Conservation (phyloP, 1,140 invertebrate genomes). For the Aphidius gifuensis region DNA sequence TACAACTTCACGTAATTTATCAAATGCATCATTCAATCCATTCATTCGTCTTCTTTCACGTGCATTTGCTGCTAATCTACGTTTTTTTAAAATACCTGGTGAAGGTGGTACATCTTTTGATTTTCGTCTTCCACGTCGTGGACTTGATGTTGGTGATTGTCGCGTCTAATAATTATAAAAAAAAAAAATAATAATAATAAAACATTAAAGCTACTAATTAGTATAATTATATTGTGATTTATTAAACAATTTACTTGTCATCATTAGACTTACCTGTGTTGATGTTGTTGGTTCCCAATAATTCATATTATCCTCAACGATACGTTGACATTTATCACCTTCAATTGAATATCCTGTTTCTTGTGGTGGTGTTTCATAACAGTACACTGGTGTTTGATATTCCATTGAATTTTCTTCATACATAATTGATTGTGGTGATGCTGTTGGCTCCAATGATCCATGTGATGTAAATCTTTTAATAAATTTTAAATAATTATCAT, state of each 20-base stretch:
- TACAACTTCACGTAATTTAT: constrained; percentile 75
- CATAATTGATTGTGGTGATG: constrained; percentile 37
- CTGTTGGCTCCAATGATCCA: constrained; percentile 34
- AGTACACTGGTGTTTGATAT: constrained; percentile 42
- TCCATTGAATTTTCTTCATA: constrained; percentile 51
- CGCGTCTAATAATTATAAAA: constrained; percentile 29
- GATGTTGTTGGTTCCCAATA: constrained; percentile 44
- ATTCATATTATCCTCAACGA: constrained; percentile 30
- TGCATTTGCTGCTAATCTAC: constrained; percentile 74
- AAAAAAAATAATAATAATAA: neutral
- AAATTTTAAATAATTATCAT: neutral
- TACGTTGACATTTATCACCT: constrained; percentile 31
- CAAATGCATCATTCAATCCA: constrained; percentile 78
- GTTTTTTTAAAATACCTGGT: constrained; percentile 60
- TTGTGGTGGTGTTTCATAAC: constrained; percentile 49
- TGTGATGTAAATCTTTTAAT: constrained; percentile 39
- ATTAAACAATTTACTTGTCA: neutral
- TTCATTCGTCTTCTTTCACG: constrained; percentile 78
- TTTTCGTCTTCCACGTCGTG: constrained; percentile 44
- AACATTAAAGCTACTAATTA: neutral
- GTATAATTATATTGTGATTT: neutral
- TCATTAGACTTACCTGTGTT: constrained; percentile 31
- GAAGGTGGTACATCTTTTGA: constrained; percentile 54
- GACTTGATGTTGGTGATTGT: constrained; percentile 39
- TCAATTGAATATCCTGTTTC: constrained; percentile 42